A percentile compares a stretch with the other conserved stretches of the same genome.
phyloP scores from a whole-genome alignment of 1,140 invertebrate species.

The Polyergus mexicanus region DNA sequence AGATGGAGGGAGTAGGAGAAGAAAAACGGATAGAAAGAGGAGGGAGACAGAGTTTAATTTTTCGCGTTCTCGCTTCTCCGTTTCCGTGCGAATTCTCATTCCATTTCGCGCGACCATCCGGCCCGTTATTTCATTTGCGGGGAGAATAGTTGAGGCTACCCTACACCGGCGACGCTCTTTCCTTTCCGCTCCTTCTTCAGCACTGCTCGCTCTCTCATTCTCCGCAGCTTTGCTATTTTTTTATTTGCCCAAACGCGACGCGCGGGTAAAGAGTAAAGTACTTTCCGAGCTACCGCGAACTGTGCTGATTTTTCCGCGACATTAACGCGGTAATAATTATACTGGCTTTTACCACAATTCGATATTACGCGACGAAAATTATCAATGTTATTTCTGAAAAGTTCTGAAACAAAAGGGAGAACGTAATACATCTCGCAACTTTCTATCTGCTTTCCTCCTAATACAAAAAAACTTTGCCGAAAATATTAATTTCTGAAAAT shows the following conservation, averaged over 20 bases:
- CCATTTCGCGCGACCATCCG: slow-evolving; percentile 74
- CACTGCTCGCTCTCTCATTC: not conserved
- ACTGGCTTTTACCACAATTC: slow-evolving; percentile 32
- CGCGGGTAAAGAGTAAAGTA: slow-evolving; percentile 28
- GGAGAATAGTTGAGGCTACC: slow-evolving; percentile 42
- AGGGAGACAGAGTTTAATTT: slow-evolving; percentile 53
- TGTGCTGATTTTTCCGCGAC: not conserved
- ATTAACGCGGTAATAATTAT: slow-evolving; percentile 37
- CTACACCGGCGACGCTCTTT: slow-evolving; percentile 32
- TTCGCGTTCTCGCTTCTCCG: slow-evolving; percentile 69
- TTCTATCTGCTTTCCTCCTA: too few relatives aligned
- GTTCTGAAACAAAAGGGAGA: not conserved
- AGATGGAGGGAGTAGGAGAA: slow-evolving; percentile 8
- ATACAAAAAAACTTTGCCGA: too few relatives aligned
- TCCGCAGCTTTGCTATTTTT: slow-evolving; percentile 10
- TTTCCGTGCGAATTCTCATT: slow-evolving; percentile 73
- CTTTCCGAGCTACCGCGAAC: not conserved
- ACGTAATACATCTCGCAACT: too few relatives aligned
- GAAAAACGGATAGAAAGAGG: slow-evolving; percentile 33
- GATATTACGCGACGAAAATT: not conserved
- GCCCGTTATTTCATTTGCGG: slow-evolving; percentile 72
- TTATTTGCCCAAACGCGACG: slow-evolving; percentile 51
- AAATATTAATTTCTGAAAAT: not conserved
- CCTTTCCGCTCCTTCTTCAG: not conserved
- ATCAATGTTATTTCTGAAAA: slow-evolving; percentile 8